Evolutionary conservation across 2,888 invertebrate species (phyloP), one percentile per base, ranked within the genome.

Genomic region (Chymomyza fuscimana): DNA sequence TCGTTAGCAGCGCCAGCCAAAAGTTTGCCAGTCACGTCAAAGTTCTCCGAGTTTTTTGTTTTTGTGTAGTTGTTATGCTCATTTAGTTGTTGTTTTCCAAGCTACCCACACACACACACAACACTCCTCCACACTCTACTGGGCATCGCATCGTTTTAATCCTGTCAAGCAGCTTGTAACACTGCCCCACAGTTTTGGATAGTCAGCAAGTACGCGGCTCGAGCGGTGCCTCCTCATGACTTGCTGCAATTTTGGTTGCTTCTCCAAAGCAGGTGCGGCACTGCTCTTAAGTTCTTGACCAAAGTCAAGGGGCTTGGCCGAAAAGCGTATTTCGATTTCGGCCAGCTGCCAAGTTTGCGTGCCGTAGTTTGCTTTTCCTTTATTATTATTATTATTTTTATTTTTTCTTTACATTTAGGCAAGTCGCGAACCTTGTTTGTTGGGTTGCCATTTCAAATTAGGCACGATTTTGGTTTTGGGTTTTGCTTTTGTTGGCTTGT

Each of bases 1-100:
- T 83, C 83, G 83, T 83, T 83, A 83, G 83, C 74, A 74, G 79
- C 70, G 83, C 88, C 82, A 88, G 88, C 88, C 88, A 83, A 83
- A 87, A 83, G 86, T 88, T 83, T 86, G 83, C 83, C 77, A 83
- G 83, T 83, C 83, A 83, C 83, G 88, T 83, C 83, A 83, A 86
- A 83, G 86, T 81, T 87, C 81, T 76, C 88, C 73, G 77, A 70
- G 63, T 81, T 71, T 74, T 36, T 58, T 73, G 63, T 65, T 36
- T 52, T 60, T 58, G 64, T 68, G 60, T 65, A 67, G 66, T 64
- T 58, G 22, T 51, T 25, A 59, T 65, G 63, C 62, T 65, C 65
- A 71, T 46, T 46, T 46, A 46, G 40, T 12, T 46, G 40, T 46
- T 46, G 40, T 46, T 46, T 46, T 46, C 40, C 40, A 46, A 46